Conservation (phyloP, 2,888 invertebrate species). For the Trichogramma evanescens region DNA sequence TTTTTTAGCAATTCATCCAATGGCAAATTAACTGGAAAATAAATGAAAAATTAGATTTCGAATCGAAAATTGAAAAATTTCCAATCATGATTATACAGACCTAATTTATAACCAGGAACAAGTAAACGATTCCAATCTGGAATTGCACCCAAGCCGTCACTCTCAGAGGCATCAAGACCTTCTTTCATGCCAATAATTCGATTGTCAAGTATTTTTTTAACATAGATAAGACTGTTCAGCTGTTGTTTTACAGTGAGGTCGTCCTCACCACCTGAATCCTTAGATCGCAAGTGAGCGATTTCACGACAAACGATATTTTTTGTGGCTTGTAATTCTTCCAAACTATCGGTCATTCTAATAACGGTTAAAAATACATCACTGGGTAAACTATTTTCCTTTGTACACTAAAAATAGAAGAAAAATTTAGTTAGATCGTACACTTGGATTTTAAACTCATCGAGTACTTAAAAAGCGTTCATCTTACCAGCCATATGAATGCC, state of each 20-base stretch:
- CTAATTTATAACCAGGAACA: constrained; percentile 48
- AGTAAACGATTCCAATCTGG: constrained; percentile 46
- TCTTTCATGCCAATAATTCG: constrained; percentile 51
- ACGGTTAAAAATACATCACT: constrained; percentile 81
- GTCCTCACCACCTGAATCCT: constrained; percentile 80
- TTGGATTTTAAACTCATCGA: constrained; percentile 8
- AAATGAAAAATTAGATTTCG: neutral
- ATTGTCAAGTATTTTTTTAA: constrained; percentile 69
- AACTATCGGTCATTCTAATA: constrained; percentile 69
- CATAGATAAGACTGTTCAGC: constrained; percentile 73
- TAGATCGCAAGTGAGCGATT: constrained; percentile 72
- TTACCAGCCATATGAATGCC: constrained; percentile 79
- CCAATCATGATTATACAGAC: neutral
- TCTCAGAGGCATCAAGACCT: constrained; percentile 50
- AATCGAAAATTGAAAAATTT: neutral
- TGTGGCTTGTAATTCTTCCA: constrained; percentile 77
- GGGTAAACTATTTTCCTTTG: constrained; percentile 66
- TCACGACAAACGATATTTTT: constrained; percentile 74
- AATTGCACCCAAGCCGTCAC: constrained; percentile 39
- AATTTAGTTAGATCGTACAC: neutral
- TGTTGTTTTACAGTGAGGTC: constrained; percentile 78
- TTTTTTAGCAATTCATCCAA: constrained; percentile 70
- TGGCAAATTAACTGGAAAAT: constrained; percentile 53
- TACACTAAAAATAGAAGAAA: constrained; percentile 57
- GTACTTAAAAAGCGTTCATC: constrained; percentile 36